Evolutionary conservation across 2,113 vertebrate species (phyloP).

Genomic region (Microtus montanus): DNA sequence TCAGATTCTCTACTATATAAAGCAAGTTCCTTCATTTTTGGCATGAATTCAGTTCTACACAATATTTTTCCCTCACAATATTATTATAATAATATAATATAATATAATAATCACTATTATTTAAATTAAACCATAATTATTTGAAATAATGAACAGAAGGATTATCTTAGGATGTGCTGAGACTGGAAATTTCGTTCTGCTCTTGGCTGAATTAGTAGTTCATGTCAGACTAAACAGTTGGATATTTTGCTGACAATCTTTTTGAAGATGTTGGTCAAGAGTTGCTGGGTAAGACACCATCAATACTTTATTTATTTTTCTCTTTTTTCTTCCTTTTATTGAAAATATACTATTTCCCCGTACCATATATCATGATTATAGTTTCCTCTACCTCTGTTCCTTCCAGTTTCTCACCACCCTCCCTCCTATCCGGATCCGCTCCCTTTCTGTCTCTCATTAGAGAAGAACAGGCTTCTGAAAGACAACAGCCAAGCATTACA

Average conservation of each 20-base stretch:
- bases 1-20: neutral
- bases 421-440: neutral
- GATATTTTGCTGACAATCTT: neutral
- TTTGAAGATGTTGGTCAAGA: neutral
- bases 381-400: neutral
- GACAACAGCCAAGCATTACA: neutral
- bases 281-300: neutral
- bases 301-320: neutral
- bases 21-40: neutral
- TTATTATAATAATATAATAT: neutral
- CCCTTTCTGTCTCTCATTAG: neutral
- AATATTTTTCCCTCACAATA: neutral
- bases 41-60: neutral
- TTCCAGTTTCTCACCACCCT: neutral
- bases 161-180: neutral
- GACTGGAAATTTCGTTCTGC: neutral
- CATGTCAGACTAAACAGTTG: neutral
- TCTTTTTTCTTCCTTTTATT: neutral
- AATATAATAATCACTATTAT: neutral
- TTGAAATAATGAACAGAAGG: neutral
- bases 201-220: neutral
- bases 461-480: neutral
- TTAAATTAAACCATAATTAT: neutral
- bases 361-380: neutral
- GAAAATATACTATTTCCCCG: neutral